Evolutionary conservation across 2,888 invertebrate genomes (phyloP), one percentile per base, ranked within the genome.

Genomic region (Drosophila bunnanda): DNA sequence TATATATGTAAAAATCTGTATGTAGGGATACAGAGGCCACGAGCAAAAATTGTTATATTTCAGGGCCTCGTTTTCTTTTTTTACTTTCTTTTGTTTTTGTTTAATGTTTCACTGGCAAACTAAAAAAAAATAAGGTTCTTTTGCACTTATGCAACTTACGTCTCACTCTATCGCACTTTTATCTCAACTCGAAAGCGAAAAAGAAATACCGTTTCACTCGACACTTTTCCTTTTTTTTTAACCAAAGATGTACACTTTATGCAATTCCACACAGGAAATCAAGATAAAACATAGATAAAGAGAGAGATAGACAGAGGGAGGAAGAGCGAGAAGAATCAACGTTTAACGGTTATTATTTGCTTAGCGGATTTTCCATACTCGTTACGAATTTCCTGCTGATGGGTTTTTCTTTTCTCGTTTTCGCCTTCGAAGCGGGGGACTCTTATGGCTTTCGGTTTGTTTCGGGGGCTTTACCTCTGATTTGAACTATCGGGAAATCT

Each of bases 401-500:
- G 28, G 46, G 10, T 12, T 2, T 12, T 34, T 25, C 32, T 48
- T 48, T 57, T n/a, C 28, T 10, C 15, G 25, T 52, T 20, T 43
- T 38, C 17, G 25, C n/a, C 34, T 32, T 30, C 7, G 15, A 32
- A 30, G 30, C 17, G 41, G 20, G 20, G 36, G 22, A 56, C 32
- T 41, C 46, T 17, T 22, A 62, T 30, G 34, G 34, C 1, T 50
- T 25, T 54, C 54, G 36, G 60, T 65, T 65, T 59, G 20, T 41
- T 38, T 62, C 36, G 25, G 52, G 39, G 57, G 22, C 30, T 52
- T 77, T 79, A 79, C 88, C 82, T 85, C 78, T 84, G 84, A 86
- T 83, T 90, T 78, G 90, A 85, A 81, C 87, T 89, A 90, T 90
- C 81, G 90, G 90, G 89, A 91, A 91, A 90, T 89, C 88, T 88